These are phyloP conservation scores for Delia radicum DNA, from an alignment of 1,140 invertebrate species.

Conservation along the genomic window DNA sequence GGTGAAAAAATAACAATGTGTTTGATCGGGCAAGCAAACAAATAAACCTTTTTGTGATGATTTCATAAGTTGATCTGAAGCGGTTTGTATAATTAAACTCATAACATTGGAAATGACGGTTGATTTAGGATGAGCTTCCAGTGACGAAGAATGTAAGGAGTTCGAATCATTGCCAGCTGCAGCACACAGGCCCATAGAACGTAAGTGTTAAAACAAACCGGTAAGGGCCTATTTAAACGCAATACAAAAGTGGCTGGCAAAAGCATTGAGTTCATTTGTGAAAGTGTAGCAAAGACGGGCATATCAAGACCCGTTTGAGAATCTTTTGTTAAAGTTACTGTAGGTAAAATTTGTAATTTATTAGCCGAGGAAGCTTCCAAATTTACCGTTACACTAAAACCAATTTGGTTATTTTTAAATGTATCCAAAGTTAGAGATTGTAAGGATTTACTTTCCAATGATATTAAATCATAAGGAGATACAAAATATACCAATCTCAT, in stretches of 20 bases:
- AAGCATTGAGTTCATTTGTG: constrained; percentile 79
- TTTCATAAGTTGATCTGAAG: constrained; percentile 39
- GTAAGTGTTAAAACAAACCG: constrained; percentile 60
- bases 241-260: constrained; percentile 90
- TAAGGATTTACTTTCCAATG: constrained; percentile 71
- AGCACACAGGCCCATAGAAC: constrained; percentile 4
- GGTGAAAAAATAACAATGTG: constrained; percentile 91
- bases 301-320: constrained; percentile 72
- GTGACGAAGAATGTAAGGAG: constrained; percentile 58
- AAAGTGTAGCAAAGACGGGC: constrained; percentile 78
- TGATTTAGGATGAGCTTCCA: constrained; percentile 15
- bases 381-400: constrained; percentile 85
- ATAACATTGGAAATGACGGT: constrained; percentile 33
- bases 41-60: constrained; percentile 53
- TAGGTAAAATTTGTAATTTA: constrained; percentile 80
- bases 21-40: constrained; percentile 85
- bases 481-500: constrained; percentile 95
- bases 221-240: constrained; percentile 81
- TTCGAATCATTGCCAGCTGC: constrained; percentile 66
- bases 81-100: constrained; percentile 43
- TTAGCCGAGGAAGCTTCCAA: constrained; percentile 86
- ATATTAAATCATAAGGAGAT: constrained; percentile 88
- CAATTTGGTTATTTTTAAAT: constrained; percentile 65
- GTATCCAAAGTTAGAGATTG: constrained; percentile 73
- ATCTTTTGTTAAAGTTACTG: constrained; percentile 74